phyloP scores from a whole-genome alignment of 2,113 vertebrate genomes.

The Chlamydotis undulata region DNA sequence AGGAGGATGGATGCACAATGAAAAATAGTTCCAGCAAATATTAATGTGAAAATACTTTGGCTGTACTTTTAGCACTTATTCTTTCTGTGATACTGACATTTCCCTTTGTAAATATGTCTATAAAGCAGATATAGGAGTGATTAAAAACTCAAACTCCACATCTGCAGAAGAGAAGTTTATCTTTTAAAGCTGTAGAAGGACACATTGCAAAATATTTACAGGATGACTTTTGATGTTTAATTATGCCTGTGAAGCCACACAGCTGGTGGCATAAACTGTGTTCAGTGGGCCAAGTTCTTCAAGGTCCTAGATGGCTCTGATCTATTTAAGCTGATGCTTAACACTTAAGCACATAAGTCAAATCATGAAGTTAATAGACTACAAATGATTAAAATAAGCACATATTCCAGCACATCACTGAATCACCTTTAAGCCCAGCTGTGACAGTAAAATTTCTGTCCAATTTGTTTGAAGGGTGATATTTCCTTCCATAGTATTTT shows the following conservation, averaged over 20 bases:
- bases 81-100: neutral
- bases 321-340: neutral
- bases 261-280: neutral
- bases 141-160: neutral
- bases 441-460: neutral
- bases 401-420: neutral
- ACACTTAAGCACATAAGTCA: neutral
- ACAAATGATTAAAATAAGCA: neutral
- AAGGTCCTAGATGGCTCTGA: neutral
- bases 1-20: neutral
- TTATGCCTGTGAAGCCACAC: neutral
- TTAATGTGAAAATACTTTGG: neutral
- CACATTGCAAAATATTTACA: neutral
- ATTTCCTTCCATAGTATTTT: neutral
- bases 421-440: neutral
- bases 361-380: neutral
- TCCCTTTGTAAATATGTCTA: neutral
- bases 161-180: neutral
- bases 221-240: neutral
- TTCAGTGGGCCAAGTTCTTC: neutral
- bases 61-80: neutral
- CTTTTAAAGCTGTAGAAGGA: neutral
- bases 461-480: rapidly evolving
- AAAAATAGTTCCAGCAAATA: constrained; percentile 32
- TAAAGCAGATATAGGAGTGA: neutral